Evolutionary conservation across 2,888 invertebrate genomes (phyloP).

Genomic region (Himalopsyche anomala): DNA sequence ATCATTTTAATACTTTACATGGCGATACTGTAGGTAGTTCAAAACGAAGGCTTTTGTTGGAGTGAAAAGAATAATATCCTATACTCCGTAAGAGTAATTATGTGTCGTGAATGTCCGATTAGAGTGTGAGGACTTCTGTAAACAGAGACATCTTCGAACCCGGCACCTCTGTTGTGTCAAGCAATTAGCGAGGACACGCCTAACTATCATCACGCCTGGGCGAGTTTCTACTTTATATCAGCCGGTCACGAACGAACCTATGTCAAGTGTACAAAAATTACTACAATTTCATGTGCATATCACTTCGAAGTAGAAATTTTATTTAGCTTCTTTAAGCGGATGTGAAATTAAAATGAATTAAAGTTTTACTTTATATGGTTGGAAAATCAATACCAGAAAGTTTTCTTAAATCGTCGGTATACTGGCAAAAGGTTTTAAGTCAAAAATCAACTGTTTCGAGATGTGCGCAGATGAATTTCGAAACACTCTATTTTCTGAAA

Average conservation of each 20-base stretch:
- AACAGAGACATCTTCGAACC: conserved; percentile 29
- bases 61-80: too few relatives aligned
- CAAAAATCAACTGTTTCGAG: too few relatives aligned
- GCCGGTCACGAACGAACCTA: conserved; percentile 5
- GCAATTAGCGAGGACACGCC: conserved; percentile 12
- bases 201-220: neutral
- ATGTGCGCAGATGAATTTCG: too few relatives aligned
- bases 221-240: conserved; percentile 11
- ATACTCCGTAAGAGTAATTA: neutral
- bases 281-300: neutral
- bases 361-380: too few relatives aligned
- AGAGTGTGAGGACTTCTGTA: conserved; percentile 25
- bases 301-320: neutral
- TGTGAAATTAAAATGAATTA: neutral
- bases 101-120: conserved; percentile 14
- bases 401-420: too few relatives aligned
- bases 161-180: conserved; percentile 34
- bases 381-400: too few relatives aligned
- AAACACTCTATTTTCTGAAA: too few relatives aligned
- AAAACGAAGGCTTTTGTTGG: too few relatives aligned
- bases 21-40: too few relatives aligned
- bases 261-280: neutral
- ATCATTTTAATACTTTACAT: too few relatives aligned
- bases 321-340: neutral
- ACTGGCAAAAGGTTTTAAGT: too few relatives aligned